Evolutionary conservation across 2,113 vertebrate genomes (phyloP), one percentile per base, ranked within the genome.

Genomic region (Caranx melampygus): DNA sequence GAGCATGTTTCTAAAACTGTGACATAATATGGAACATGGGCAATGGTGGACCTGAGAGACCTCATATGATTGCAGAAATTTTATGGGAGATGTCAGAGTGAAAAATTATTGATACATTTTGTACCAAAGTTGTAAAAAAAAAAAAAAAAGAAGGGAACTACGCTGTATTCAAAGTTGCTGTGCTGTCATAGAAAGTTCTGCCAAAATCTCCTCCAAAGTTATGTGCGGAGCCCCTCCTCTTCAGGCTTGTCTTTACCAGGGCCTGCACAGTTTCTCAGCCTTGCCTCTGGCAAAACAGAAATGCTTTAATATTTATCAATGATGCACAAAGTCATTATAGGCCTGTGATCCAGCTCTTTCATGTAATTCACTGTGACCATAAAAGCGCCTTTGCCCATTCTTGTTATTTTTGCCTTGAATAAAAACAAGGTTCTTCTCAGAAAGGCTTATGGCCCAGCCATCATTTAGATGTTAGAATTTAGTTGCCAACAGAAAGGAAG

Each of bases 161-260:
- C 54, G 70, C 13, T 21, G 34, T 54, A 33, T 61, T 79, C 49
- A 52, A 65, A 74, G 52, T 54, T 37, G 15, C 40, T 77, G 35
- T 65, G 67, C 42, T 68, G 55, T 71, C 44, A 42, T 9, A 42
- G 6, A 73, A 42, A 42, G 47, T 44, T 42, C 58, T 83, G 67
- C 69, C 83, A 85, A 66, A 71, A 54, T 49, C 16, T 65, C 55
- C 65, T 58, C 68, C 33, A 77, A 40, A 54, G 69, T 61, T 66
- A 54, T 60, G 45, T 51, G 15, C 42, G 52, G 42, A 57, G 37
- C 40, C 2, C 51, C 67, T 49, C 34, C 40, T 72, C 49, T 33
- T 75, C 51, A 57, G 33, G 5, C 45, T 44, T 6, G 5, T 60
- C 64, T 40, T 62, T 9, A 75, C 12, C 37, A n/a, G 63, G 51